Evolutionary conservation across 2,113 vertebrate species (phyloP), one percentile per base, ranked within the genome.

Genomic region (Reinhardtius hippoglossoides): DNA sequence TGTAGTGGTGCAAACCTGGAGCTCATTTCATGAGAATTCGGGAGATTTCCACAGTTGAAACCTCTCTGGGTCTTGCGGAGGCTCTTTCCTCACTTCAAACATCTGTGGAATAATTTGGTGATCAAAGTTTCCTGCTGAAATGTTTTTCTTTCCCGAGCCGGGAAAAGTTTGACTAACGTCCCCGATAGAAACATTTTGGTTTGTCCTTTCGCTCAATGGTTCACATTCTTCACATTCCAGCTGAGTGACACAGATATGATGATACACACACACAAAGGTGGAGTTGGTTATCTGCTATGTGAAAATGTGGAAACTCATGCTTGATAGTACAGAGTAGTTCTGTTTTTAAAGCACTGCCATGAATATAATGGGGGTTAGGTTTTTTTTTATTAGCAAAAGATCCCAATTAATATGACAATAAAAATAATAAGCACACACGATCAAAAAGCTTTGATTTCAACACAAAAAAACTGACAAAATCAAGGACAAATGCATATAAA

Each of bases 181-280:
- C 10, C 70, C 58, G 69, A 75, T 71, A 62, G 78, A 70, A 78
- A 82, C 72, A 61, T 88, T 83, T 78, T 63, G 78, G 69, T 20
- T 16, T 70, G 84, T 80, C 52, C 65, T 77, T 80, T 86, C 80
- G 58, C 46, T 73, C 64, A 71, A 7, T 61, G 72, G 62, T 35
- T 84, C 72, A 83, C 81, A 89, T 84, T 87, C 80, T 67, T 87
- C 69, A 88, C 80, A 92, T 92, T 87, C 86, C 74, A 52, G 50
- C 66, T 57, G 62, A 57, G 71, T 67, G 76, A 83, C 85, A 87
- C 74, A 80, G 55, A 76, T 80, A 76, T 67, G 67, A 85, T 77
- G 23, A 75, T 27, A 80, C 42, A 64, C 8, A 54, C 21, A 55
- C 42, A 73, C 63, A 73, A 9, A 54, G 31, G 15, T 50, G 3